Conservation (phyloP, 2,113 vertebrate species). For the Columba livia region DNA sequence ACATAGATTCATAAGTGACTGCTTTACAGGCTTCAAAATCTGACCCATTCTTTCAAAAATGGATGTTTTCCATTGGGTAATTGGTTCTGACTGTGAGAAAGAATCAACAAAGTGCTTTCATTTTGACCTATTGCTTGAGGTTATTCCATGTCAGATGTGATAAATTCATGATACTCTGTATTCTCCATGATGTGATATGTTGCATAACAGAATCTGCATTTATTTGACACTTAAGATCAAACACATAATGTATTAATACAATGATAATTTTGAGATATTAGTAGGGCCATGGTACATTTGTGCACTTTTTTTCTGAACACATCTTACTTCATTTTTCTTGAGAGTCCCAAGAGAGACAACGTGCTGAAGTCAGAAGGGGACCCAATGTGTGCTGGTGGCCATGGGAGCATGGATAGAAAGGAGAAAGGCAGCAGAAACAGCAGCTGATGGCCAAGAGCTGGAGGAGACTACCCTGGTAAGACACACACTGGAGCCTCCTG, state of each 20-base stretch:
- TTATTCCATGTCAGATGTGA: neutral
- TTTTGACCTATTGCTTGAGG: conserved; percentile 28
- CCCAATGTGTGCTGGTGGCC: neutral
- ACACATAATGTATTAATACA: neutral
- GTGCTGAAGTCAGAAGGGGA: neutral
- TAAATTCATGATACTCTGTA: neutral
- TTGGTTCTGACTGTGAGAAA: neutral
- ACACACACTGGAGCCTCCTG: neutral
- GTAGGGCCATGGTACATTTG: neutral
- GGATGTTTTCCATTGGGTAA: neutral
- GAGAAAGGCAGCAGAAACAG: neutral
- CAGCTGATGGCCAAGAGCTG: neutral
- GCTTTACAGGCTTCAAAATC: neutral
- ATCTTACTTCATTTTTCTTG: neutral
- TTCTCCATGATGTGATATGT: neutral
- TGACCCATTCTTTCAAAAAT: neutral
- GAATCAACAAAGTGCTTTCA: neutral
- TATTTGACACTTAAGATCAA: neutral
- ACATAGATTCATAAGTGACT: neutral
- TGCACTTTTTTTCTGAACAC: neutral
- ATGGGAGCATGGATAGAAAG: neutral
- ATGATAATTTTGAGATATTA: neutral
- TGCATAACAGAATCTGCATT: neutral
- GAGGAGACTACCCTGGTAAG: rapidly evolving
- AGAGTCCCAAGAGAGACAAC: neutral